Base-by-base conservation (phyloP, 2,888 invertebrate species). In the Galeruca laticollis region DNA sequence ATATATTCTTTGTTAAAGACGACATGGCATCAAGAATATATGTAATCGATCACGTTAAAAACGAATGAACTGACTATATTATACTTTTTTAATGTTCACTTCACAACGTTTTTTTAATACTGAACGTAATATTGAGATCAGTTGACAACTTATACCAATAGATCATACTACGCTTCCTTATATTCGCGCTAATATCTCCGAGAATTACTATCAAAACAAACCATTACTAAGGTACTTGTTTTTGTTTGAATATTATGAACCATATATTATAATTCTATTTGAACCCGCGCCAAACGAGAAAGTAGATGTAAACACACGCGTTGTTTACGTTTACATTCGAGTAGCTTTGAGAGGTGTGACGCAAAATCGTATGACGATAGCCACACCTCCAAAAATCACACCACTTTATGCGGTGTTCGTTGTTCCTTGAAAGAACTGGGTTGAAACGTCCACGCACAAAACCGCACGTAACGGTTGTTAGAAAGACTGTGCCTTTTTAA, bases 1-100 rank as follows among this genome's bases (percentile, higher is more conserved):
- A 80, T 52, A 84, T 73, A 73, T 83, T 83, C 76, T 84, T 84
- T 71, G 83, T 84, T 6, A 86, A 77, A 11, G 71, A 60, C 43
- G 85, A 82, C 85, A 86, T 86, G 67, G 8, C n/a, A 15, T 6
- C 10, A 2, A 51, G 26, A 52, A 62, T 37, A 6, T 31, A 31
- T 13, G n/a, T 26, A 13, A 54, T n/a, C n/a, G n/a, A n/a, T n/a
- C n/a, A n/a, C n/a, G n/a, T n/a, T n/a, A n/a, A n/a, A n/a, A n/a
- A n/a, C n/a, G n/a, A n/a, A n/a, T n/a, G n/a, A n/a, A n/a, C n/a
- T n/a, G 5, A 11, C 4, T n/a, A 13, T 11, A n/a, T 40, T 11
- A 11, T n/a, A 40, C 2, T 40, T 40, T 43, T 43, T 43, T n/a
- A n/a, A 26, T n/a, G 26, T 52, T 52, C 13, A 3, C 52, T 47